phyloP scores from a whole-genome alignment of 2,113 vertebrate species.

The Sebastes schlegelii region DNA sequence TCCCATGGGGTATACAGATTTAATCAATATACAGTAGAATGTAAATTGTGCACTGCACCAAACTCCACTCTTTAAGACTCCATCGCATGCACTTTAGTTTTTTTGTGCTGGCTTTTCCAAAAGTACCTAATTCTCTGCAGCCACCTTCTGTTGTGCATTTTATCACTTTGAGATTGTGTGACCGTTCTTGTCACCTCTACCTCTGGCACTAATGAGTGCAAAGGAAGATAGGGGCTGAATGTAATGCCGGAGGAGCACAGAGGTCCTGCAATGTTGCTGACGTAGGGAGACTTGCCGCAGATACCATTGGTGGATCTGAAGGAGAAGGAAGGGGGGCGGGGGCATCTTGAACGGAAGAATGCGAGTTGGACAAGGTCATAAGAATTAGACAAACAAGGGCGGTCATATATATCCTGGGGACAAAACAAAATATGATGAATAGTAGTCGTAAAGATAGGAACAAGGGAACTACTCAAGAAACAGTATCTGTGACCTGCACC shows the following conservation, averaged over 20 bases:
- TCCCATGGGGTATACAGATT: constrained; percentile 72
- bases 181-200: constrained; percentile 79
- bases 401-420: constrained; percentile 52
- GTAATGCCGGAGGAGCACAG: constrained; percentile 75
- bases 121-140: constrained; percentile 55
- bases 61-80: constrained; percentile 63
- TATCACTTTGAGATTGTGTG: constrained; percentile 76
- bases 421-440: constrained; percentile 54
- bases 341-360: constrained; percentile 67
- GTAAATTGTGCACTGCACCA: constrained; percentile 84
- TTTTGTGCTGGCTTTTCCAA: constrained; percentile 55
- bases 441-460: background rate
- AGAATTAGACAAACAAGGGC: constrained; percentile 74
- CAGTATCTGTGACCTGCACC: constrained; percentile 17
- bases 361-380: constrained; percentile 77
- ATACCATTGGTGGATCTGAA: constrained; percentile 73
- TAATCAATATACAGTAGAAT: constrained; percentile 82
- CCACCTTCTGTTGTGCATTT: constrained; percentile 60
- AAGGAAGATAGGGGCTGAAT: constrained; percentile 75
- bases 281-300: constrained; percentile 69
- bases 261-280: constrained; percentile 82
- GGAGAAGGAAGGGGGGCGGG: constrained; percentile 34
- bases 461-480: constrained; percentile 3
- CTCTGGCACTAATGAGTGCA: constrained; percentile 79
- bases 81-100: constrained; percentile 52